These are phyloP conservation scores for Electrophaes corylata DNA, from an alignment of 2,888 invertebrate genomes.

Conservation along the genomic window DNA sequence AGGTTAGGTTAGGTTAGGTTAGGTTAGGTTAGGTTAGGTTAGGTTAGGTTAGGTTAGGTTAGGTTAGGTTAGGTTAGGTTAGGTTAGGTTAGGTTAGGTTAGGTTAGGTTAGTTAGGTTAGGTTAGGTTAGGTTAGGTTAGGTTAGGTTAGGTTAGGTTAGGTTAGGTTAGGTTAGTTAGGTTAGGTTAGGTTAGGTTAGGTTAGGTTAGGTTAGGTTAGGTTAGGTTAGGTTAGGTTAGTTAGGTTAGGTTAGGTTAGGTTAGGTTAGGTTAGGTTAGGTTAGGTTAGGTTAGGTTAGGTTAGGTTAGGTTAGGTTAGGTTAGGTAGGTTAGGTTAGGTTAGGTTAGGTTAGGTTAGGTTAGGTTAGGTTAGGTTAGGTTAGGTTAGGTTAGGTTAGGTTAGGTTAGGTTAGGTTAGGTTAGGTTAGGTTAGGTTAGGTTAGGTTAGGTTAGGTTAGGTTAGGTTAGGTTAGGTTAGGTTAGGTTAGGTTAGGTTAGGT, in stretches of 20 bases:
- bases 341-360: slow-evolving; percentile 20
- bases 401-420: slow-evolving; percentile 29
- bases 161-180: slow-evolving; percentile 16
- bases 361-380: slow-evolving; percentile 31
- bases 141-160: slow-evolving; percentile 11
- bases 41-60: slow-evolving; percentile 11
- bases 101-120: slow-evolving; percentile 11
- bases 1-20: slow-evolving; percentile 11
- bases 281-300: slow-evolving; percentile 13
- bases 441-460: slow-evolving; percentile 26
- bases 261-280: slow-evolving; percentile 28
- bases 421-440: slow-evolving; percentile 29
- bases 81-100: slow-evolving; percentile 11
- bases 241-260: slow-evolving; percentile 19
- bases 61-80: slow-evolving; percentile 27
- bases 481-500: slow-evolving; percentile 30
- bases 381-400: slow-evolving; percentile 29
- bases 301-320: slow-evolving; percentile 22
- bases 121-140: slow-evolving; percentile 11
- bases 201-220: slow-evolving; percentile 18
- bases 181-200: slow-evolving; percentile 20
- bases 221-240: slow-evolving; percentile 20
- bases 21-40: slow-evolving; percentile 11
- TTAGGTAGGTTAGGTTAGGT: slow-evolving; percentile 23
- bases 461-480: slow-evolving; percentile 26